phyloP scores from a whole-genome alignment of 2,113 vertebrate species.

The Gnathochromis pfefferi region DNA sequence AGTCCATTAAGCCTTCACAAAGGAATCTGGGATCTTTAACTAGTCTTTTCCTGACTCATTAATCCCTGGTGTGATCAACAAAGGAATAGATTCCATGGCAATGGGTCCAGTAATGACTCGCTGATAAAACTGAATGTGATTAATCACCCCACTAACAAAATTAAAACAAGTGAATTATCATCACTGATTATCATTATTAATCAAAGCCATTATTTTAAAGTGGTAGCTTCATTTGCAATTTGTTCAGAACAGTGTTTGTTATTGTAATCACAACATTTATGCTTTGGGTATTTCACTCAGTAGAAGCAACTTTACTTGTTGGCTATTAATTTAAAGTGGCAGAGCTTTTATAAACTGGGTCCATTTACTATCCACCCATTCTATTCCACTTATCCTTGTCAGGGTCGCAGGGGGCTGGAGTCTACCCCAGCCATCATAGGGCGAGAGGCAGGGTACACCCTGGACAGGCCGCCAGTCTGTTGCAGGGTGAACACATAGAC shows the following conservation, averaged over 20 bases:
- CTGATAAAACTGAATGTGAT: background rate
- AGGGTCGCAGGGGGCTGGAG: background rate
- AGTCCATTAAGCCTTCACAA: background rate
- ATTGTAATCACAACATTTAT: background rate
- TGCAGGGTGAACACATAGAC: background rate
- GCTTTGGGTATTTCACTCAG: background rate
- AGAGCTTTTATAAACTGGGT: background rate
- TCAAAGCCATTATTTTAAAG: background rate
- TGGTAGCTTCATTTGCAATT: background rate
- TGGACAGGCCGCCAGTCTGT: background rate
- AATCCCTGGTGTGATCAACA: background rate
- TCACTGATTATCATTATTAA: background rate
- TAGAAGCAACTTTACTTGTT: background rate
- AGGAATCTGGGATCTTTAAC: background rate
- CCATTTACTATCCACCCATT: background rate
- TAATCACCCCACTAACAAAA: background rate
- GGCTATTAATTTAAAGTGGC: background rate
- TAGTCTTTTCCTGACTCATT: background rate
- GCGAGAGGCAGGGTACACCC: background rate
- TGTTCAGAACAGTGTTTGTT: background rate
- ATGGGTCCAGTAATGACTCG: background rate
- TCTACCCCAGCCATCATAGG: background rate
- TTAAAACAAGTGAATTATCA: background rate
- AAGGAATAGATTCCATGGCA: background rate
- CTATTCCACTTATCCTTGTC: background rate